Evolutionary conservation across 2,113 vertebrate genomes (phyloP), one percentile per base, ranked within the genome.

Genomic region (Chloropsis cyanopogon): DNA sequence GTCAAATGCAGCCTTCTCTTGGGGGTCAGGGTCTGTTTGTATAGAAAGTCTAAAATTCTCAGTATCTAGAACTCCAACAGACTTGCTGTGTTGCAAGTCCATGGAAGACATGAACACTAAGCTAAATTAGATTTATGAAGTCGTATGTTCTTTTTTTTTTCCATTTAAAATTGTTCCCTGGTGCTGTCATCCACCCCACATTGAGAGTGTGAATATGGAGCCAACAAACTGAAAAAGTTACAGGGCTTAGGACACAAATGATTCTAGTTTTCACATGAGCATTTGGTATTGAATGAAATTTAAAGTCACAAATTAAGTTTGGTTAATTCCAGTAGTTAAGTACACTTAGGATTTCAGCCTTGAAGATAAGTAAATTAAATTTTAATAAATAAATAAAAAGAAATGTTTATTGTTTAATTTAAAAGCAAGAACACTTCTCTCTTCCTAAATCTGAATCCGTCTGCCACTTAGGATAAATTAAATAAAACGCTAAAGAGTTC

Each of bases 31-130:
- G 41, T 41, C 41, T 41, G 41, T 41, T 41, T 41, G 41, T 41
- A 41, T 14, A 41, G 41, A 41, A 41, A 41, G 41, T 41, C 41
- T 41, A 41, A 41, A 41, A 12, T 41, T 41, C 14, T 41, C 41
- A 41, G 41, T 41, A 41, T 12, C 41, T 41, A 41, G 41, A 41
- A 41, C 41, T 41, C 41, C 14, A 41, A 41, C 41, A 41, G 37
- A 10, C 37, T 0, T 6, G 21, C 12, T 33, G 8, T 20, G 7
- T 31, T 57, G 29, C 4, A 12, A 42, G 41, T 54, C 31, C 4
- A 0, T 41, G 49, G 35, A 64, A 80, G 37, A 37, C 1, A 0
- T 5, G 17, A n/a, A 13, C 21, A 5, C 52, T 33, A 14, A 60
- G 15, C n/a, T 69, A n/a, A 65, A 46, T 57, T 49, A 24, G 5